A percentile compares a stretch with the other conserved stretches of the same genome.
Conservation (phyloP, 2,888 invertebrate genomes). For the Patella depressa region DNA sequence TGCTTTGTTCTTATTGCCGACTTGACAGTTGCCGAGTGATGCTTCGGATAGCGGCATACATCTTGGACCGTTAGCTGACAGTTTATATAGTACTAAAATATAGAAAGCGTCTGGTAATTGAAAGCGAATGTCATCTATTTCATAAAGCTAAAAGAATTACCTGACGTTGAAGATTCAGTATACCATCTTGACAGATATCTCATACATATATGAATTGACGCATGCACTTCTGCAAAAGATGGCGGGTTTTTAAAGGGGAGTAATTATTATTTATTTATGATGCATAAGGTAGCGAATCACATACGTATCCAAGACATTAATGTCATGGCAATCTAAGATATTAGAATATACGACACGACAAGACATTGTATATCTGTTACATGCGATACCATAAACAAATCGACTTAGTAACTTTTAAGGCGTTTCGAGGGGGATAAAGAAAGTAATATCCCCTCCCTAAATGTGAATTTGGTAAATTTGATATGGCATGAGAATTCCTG, state of each 20-base stretch:
- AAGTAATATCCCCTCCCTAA: constrained; percentile 5
- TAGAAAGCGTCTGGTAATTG: too few relatives aligned
- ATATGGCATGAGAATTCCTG: constrained; percentile 9
- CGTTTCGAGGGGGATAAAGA: too few relatives aligned
- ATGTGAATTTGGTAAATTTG: constrained; percentile 1
- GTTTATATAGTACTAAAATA: too few relatives aligned
- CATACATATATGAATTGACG: constrained; percentile 10
- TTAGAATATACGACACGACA: not conserved
- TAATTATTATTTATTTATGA: constrained; percentile 11
- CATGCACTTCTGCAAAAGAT: constrained; percentile 13
- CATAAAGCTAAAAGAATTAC: not conserved
- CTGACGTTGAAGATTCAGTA: constrained; percentile 1
- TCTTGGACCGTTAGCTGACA: too few relatives aligned
- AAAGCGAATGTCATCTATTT: not conserved
- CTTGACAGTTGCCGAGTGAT: constrained; percentile 22
- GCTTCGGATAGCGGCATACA: not conserved
- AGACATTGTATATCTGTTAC: too few relatives aligned
- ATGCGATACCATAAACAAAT: too few relatives aligned
- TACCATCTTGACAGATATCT: constrained; percentile 9
- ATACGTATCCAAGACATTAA: not conserved
- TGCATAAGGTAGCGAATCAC: constrained; percentile 4
- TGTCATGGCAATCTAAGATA: not conserved
- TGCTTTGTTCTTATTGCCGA: constrained; percentile 22
- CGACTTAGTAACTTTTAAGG: too few relatives aligned
- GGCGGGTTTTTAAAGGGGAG: constrained; percentile 13